These are phyloP conservation scores for Triops longicaudatus DNA, from an alignment of 1,140 invertebrate genomes.

Conservation along the genomic window DNA sequence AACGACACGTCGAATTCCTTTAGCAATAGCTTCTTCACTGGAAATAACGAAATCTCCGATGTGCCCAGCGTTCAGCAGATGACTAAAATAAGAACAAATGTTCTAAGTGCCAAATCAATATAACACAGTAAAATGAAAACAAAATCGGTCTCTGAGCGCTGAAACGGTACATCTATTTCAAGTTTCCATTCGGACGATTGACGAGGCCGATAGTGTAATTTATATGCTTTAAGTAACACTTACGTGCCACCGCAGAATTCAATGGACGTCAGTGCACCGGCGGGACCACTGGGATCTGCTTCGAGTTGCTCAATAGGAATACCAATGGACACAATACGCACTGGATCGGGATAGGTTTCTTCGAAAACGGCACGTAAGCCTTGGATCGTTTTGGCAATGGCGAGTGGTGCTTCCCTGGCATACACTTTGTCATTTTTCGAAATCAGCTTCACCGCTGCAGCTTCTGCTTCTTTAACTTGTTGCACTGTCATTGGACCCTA, in stretches of 20 bases:
- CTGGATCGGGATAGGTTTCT: slow-evolving; percentile 98
- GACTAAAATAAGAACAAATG: slow-evolving; percentile 45
- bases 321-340: slow-evolving; percentile 91
- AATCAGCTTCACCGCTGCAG: slow-evolving; percentile 67
- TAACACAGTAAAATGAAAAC: too few relatives aligned
- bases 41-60: slow-evolving; percentile 92
- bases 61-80: slow-evolving; percentile 79
- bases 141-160: too few relatives aligned
- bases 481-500: slow-evolving; percentile 69
- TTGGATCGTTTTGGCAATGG: slow-evolving; percentile 79
- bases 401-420: slow-evolving; percentile 77
- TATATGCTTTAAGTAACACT: slow-evolving; percentile 34
- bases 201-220: background rate
- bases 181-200: too few relatives aligned
- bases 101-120: slow-evolving; percentile 13
- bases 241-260: slow-evolving; percentile 99
- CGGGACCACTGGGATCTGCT: slow-evolving; percentile 66
- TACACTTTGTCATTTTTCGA: slow-evolving; percentile 72
- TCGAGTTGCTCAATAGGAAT: slow-evolving; percentile 83
- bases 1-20: slow-evolving; percentile 94
- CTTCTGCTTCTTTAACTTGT: slow-evolving; percentile 81
- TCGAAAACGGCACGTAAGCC: slow-evolving; percentile 97
- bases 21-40: slow-evolving; percentile 97
- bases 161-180: too few relatives aligned
- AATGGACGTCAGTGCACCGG: slow-evolving; percentile 79